A percentile compares a stretch with the other conserved stretches of the same genome.
phyloP scores from a whole-genome alignment of 2,888 invertebrate species.

The Drosophila suboccidentalis region DNA sequence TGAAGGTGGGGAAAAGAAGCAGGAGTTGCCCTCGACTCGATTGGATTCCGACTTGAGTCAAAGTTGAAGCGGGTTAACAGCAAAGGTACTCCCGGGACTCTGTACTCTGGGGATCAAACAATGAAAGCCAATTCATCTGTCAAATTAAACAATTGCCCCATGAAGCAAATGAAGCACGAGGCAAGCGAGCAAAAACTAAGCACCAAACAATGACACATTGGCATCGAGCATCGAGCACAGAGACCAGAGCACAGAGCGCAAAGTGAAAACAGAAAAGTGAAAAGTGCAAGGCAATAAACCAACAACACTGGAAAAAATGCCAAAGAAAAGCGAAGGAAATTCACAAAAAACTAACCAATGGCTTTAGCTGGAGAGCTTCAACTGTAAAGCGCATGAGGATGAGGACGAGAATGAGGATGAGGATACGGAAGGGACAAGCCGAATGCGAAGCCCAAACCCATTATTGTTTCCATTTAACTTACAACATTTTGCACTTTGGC shows the following conservation, averaged over 20 bases:
- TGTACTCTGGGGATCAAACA: slow-evolving; percentile 25
- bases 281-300: slow-evolving; percentile 73
- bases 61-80: slow-evolving; percentile 22
- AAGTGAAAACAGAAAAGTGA: slow-evolving; percentile 46
- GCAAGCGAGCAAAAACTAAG: slow-evolving; percentile 47
- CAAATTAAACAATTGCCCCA: slow-evolving; percentile 68
- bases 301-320: slow-evolving; percentile 37
- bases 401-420: slow-evolving; percentile 10
- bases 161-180: slow-evolving; percentile 45
- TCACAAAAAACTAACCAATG: slow-evolving; percentile 40
- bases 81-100: slow-evolving; percentile 17
- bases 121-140: slow-evolving; percentile 70
- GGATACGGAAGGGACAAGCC: slow-evolving; percentile 1
- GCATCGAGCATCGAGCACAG: slow-evolving; percentile 25
- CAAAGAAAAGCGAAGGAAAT: slow-evolving; percentile 36
- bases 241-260: slow-evolving; percentile 28
- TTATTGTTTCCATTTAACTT: slow-evolving; percentile 83
- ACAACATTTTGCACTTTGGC: slow-evolving; percentile 83
- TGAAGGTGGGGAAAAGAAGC: not conserved
- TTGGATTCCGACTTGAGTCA: slow-evolving; percentile 10
- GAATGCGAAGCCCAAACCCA: slow-evolving; percentile 62
- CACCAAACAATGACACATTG: slow-evolving; percentile 63
- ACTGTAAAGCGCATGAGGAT: slow-evolving; percentile 24
- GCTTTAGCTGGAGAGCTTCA: slow-evolving; percentile 18
- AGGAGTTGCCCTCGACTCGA: not conserved